These are phyloP conservation scores for Myrmecophaga tridactyla DNA, from an alignment of 2,113 vertebrate species.

Conservation along the genomic window DNA sequence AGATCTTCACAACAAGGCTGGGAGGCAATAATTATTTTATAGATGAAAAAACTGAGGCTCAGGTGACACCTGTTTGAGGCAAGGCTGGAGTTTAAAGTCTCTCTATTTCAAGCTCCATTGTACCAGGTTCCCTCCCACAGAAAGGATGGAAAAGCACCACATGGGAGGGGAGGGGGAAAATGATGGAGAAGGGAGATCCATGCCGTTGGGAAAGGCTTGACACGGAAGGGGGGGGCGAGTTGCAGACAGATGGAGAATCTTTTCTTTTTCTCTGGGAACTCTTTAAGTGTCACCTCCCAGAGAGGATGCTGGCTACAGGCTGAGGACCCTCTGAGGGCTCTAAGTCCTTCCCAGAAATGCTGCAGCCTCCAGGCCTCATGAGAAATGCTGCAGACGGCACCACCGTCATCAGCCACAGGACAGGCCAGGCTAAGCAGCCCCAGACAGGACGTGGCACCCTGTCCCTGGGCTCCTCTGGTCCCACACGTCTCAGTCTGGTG, in stretches of 20 bases:
- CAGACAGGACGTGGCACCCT: neutral
- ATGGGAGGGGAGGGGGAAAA: too few relatives aligned
- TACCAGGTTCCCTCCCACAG: neutral
- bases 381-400: neutral
- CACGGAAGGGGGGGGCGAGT: neutral
- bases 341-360: neutral
- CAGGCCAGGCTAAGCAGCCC: neutral
- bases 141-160: neutral
- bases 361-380: neutral
- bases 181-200: neutral
- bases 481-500: neutral
- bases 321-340: neutral
- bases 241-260: neutral
- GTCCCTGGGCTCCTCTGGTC: neutral
- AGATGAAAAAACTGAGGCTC: slow-evolving; percentile 37
- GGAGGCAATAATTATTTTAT: slow-evolving; percentile 67
- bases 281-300: neutral
- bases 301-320: neutral
- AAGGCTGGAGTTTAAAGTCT: neutral
- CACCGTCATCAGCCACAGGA: neutral
- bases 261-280: neutral
- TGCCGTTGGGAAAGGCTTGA: neutral
- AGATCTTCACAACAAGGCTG: slow-evolving; percentile 50
- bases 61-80: neutral
- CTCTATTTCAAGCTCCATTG: neutral